Conservation (phyloP, 2,797 vertebrate genomes). For the Clarias laeviceps region DNA sequence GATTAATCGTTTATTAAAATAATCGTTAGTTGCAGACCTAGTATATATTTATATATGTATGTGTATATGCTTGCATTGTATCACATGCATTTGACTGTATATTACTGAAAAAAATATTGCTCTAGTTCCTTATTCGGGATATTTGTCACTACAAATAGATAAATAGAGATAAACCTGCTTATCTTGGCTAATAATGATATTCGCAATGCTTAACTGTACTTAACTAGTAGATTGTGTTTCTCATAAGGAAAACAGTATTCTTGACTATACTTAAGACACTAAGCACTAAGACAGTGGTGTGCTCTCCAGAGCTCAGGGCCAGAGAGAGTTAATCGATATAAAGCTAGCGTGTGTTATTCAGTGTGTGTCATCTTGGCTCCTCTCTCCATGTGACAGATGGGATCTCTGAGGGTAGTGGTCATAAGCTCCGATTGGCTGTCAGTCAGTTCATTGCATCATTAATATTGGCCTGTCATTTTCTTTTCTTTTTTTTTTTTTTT, state of each 20-base stretch:
- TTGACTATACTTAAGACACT: constrained; percentile 46
- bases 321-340: constrained; percentile 57
- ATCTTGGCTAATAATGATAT: constrained; percentile 22
- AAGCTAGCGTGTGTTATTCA: constrained; percentile 52
- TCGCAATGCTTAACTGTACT: not conserved
- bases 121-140: not conserved
- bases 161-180: not conserved
- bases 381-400: constrained; percentile 58
- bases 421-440: constrained; percentile 57
- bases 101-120: too few relatives aligned
- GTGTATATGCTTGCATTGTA: too few relatives aligned
- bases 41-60: too few relatives aligned
- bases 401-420: constrained; percentile 57
- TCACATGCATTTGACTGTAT: too few relatives aligned
- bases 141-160: not conserved
- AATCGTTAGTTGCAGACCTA: too few relatives aligned
- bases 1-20: too few relatives aligned
- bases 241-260: constrained; percentile 19
- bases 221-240: constrained; percentile 31
- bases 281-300: constrained; percentile 44
- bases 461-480: constrained; percentile 40
- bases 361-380: constrained; percentile 56
- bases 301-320: constrained; percentile 39
- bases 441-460: constrained; percentile 58
- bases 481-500: not conserved